These are phyloP conservation scores for Vidua macroura DNA, from an alignment of 2,113 vertebrate species.

Conservation along the genomic window DNA sequence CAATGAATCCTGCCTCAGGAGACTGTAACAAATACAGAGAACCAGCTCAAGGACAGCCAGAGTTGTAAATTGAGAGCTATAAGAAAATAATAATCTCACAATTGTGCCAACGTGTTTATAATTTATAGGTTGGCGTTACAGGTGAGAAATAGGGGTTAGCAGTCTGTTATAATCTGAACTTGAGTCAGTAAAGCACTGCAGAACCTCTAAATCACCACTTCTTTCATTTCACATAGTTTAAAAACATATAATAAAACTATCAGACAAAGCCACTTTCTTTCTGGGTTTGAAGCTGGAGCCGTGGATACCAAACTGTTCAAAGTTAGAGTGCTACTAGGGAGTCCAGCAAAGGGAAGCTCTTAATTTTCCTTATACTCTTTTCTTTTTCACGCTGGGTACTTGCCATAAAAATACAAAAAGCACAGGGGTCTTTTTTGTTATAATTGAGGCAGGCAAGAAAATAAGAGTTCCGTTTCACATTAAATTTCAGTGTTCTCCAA, in stretches of 20 bases:
- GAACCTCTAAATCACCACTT: conserved; percentile 66
- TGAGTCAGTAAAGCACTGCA: conserved; percentile 54
- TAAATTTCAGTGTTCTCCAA: background rate
- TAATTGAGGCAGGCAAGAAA: conserved; percentile 13
- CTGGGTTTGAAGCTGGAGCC: conserved; percentile 26
- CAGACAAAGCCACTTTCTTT: conserved; percentile 57
- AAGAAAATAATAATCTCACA: conserved; percentile 72
- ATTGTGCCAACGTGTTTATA: conserved; percentile 65
- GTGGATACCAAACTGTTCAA: conserved; percentile 47
- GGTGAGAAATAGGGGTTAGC: conserved; percentile 68
- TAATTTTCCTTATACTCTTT: conserved; percentile 30
- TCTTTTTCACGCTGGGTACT: background rate
- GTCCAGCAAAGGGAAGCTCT: conserved; percentile 16
- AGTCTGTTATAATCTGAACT: conserved; percentile 66
- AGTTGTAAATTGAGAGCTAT: conserved; percentile 69
- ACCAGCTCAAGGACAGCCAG: conserved; percentile 68
- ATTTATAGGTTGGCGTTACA: conserved; percentile 66
- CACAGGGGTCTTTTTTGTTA: background rate
- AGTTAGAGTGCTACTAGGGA: conserved; percentile 3
- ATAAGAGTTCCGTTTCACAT: background rate
- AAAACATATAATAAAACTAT: conserved; percentile 69
- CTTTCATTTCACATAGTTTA: conserved; percentile 57
- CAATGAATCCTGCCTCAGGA: conserved; percentile 65
- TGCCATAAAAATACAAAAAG: conserved; percentile 3
- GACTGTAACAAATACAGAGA: conserved; percentile 50